Conservation (phyloP, 1,140 invertebrate species). For the Drosophila punjabiensis region DNA sequence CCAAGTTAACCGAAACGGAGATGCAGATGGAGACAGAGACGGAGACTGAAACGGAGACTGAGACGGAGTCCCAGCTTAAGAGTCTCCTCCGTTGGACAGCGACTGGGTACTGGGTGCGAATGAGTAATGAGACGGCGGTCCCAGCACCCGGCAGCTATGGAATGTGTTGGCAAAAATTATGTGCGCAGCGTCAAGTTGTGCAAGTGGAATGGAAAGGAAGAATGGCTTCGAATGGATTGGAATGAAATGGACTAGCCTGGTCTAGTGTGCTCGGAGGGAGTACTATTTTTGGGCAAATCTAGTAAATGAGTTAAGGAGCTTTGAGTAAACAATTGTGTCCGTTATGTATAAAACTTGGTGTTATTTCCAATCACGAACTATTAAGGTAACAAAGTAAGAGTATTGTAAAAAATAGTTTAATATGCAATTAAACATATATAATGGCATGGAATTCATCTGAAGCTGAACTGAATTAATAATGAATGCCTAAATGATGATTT, state of each 20-base stretch:
- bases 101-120: conserved; percentile 45
- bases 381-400: not conserved
- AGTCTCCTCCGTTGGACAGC: conserved; percentile 9
- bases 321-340: not conserved
- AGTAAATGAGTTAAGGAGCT: not conserved
- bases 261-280: not conserved
- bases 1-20: conserved; percentile 37
- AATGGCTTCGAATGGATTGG: conserved; percentile 9
- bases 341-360: not conserved
- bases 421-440: no score
- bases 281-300: not conserved
- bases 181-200: conserved; percentile 53
- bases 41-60: not conserved
- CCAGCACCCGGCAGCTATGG: conserved; percentile 60
- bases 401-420: no score
- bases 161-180: conserved; percentile 80
- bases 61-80: conserved; percentile 1
- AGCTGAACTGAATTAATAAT: no score
- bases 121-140: conserved; percentile 70
- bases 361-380: not conserved
- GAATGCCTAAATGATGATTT: not conserved
- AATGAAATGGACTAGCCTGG: not conserved
- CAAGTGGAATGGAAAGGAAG: conserved; percentile 51
- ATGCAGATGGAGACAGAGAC: not conserved
- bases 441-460: no score